Evolutionary conservation across 2,113 vertebrate genomes (phyloP).

Genomic region (Emydocephalus ijimae): DNA sequence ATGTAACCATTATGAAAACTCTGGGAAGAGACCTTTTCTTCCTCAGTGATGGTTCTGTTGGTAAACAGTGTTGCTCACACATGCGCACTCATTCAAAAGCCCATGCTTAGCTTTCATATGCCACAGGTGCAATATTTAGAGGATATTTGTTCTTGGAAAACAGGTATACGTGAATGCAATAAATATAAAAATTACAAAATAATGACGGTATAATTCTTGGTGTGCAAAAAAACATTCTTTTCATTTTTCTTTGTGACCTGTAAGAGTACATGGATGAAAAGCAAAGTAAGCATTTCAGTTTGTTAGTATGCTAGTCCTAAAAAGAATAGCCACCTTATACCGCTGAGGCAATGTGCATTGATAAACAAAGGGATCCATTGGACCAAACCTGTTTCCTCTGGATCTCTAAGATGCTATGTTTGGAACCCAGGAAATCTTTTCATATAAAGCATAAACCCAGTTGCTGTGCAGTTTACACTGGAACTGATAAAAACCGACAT

Average conservation of each 20-base stretch:
- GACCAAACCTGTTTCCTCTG: background rate
- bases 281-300: background rate
- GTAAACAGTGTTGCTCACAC: background rate
- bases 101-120: background rate
- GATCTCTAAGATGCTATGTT: background rate
- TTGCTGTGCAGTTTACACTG: background rate
- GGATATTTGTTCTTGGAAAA: background rate
- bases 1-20: background rate
- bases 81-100: background rate
- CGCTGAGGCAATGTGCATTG: constrained; percentile 26
- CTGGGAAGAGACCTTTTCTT: background rate
- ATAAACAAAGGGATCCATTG: constrained; percentile 29
- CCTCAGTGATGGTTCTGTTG: background rate
- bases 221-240: background rate
- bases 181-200: background rate
- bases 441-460: background rate
- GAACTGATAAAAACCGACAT: constrained; percentile 47
- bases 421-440: background rate
- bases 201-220: background rate
- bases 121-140: background rate
- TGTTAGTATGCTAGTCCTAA: background rate
- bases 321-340: background rate
- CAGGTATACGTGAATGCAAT: background rate
- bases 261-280: background rate
- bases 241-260: background rate